A percentile compares a stretch with the other conserved stretches of the same genome.
These are phyloP conservation scores for Pediacus dermestoides DNA, from an alignment of 2,888 invertebrate genomes.

Conservation along the genomic window DNA sequence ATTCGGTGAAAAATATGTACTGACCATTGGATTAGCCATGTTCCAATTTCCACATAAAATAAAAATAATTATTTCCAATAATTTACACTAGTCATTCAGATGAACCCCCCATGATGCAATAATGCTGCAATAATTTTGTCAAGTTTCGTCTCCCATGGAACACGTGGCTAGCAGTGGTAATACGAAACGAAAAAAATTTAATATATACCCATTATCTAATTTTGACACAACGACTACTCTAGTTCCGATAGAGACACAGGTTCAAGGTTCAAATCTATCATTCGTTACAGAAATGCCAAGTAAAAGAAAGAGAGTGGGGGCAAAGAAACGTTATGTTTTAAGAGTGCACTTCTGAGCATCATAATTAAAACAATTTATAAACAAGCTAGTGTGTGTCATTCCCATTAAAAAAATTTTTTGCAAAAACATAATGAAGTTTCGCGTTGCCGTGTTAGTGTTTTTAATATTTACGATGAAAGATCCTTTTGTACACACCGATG, in stretches of 20 bases:
- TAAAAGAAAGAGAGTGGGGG: constrained; percentile 44
- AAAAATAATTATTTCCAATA: no score
- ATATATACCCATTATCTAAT: constrained; percentile 21
- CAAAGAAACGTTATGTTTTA: constrained; percentile 45
- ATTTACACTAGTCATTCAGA: neutral
- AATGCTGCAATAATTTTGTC: neutral
- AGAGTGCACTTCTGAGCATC: constrained; percentile 43
- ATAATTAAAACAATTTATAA: constrained; percentile 40
- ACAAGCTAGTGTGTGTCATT: constrained; percentile 34
- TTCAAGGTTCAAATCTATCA: constrained; percentile 52
- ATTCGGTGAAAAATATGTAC: no score
- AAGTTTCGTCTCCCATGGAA: neutral
- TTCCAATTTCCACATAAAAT: no score
- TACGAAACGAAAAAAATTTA: constrained; percentile 3
- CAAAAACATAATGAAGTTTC: constrained; percentile 14
- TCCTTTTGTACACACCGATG: constrained; percentile 16
- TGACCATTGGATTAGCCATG: no score
- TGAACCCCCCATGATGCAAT: neutral
- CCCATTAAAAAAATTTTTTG: constrained; percentile 8
- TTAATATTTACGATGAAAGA: no score
- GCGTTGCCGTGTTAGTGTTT: no score
- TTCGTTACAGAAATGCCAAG: constrained; percentile 47
- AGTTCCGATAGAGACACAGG: constrained; percentile 48
- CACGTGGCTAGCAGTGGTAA: constrained; percentile 1
- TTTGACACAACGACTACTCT: constrained; percentile 32